Base-by-base conservation (phyloP, 2,888 invertebrate genomes). In the Pocota personata region DNA sequence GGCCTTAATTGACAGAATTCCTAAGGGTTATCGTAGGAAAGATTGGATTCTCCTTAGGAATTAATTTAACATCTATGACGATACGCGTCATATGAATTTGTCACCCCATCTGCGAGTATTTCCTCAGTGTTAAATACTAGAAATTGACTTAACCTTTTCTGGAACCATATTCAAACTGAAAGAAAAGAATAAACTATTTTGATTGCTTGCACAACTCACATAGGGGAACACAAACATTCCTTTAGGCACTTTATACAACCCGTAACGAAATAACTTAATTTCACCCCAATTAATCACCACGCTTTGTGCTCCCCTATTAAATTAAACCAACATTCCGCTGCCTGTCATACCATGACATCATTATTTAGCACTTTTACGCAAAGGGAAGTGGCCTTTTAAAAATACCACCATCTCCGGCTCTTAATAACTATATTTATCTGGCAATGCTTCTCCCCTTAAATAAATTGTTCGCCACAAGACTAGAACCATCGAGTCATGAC, bases 271-370 rank as follows among this genome's bases (percentile, higher is more conserved):
- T 72, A 50, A 72, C 72, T 60, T 60, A 72, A 60, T 72, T 72
- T 19, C 27, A 48, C n/a, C 19, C 60, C 72, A 60, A 60, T 72
- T 72, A 72, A 58, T 72, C 35, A 58, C 21, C 57, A 64, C 48
- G 40, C 58, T 66, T 66, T 24, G 12, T 21, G 27, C 14, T 57
- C 6, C 32, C 57, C 24, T 32, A 19, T 12, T 8, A 2, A 30
- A 16, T 32, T 30, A 16, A 60, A 57, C 24, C 35, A 40, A 66
- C 64, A 76, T 76, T 48, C 66, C 66, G 35, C 46, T 50, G 62
- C n/a, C 60, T 50, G 60, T 50, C 73, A 73, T 52, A 62, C 14
- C 73, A 62, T 62, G 27, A 40, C 77, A 43, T 58, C 35, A 77
- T 69, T 69, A 50, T 52, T 60, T 30, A 69, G 77, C 77, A 60